Base-by-base conservation (phyloP, 2,797 vertebrate genomes). In the Tamandua tetradactyla region DNA sequence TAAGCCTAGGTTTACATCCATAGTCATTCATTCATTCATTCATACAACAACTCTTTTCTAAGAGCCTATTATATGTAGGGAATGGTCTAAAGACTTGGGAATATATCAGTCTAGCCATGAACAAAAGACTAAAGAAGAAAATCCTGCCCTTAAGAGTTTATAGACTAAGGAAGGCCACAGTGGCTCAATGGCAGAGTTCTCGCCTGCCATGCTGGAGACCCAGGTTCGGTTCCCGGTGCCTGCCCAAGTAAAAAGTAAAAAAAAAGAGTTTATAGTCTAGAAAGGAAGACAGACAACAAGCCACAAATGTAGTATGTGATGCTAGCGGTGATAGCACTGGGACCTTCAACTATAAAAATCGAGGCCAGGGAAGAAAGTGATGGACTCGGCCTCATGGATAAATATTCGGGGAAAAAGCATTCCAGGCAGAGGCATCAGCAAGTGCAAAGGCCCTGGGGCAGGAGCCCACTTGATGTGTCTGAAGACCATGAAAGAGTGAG, bases 251-350 rank as follows among this genome's bases (percentile, higher is more conserved):
- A n/a, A n/a, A n/a, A n/a, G n/a, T n/a, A n/a, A n/a, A n/a, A n/a
- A n/a, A n/a, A n/a, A n/a, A 35, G 12, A 64, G 25, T 0, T 57
- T 66, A 9, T 35, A 25, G 52, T 62, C 49, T 10, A n/a, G 35
- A 7, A 40, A 87, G 57, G 79, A 79, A 68, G 72, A 49, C 7
- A 35, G 57, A 72, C 42, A 47, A 47, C 20, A 42, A 76, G 44
- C 4, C 18, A 17, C 30, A 8, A 44, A 22, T 17, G 1, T 3
- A 17, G 9, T 6, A 1, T 17, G 8, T 2, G 2, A 40, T 18
- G 1, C 11, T 2, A 32, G 68, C 40, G 18, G 15, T 5, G 13
- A 6, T 12, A 18, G 64, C 11, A 42, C 30, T 1, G 47, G 32
- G 37, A 47, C 27, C 40, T 11, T 37, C 35, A 13, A 27, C 10